phyloP scores from a whole-genome alignment of 2,797 vertebrate genomes.

The Thalassophryne amazonica region DNA sequence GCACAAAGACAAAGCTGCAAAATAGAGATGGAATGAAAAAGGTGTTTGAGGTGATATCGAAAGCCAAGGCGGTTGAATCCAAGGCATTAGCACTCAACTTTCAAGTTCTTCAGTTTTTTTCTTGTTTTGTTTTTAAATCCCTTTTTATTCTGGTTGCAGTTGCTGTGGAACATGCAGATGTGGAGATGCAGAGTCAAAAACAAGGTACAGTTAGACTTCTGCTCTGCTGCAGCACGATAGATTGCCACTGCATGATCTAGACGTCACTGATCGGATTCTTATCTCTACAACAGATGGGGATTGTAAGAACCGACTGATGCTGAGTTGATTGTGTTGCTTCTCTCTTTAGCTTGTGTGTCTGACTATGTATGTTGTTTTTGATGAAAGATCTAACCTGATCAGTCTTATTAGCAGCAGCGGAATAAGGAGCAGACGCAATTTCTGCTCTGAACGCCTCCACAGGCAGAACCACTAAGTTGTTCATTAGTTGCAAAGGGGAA shows the following conservation, averaged over 20 bases:
- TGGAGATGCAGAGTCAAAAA: constrained; percentile 66
- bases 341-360: constrained; percentile 7
- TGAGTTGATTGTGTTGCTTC: constrained; percentile 15
- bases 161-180: constrained; percentile 34
- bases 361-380: constrained; percentile 6
- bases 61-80: constrained; percentile 48
- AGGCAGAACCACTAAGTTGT: constrained; percentile 6
- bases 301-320: constrained; percentile 10
- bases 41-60: constrained; percentile 66
- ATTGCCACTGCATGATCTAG: background rate
- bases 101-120: constrained; percentile 37
- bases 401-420: constrained; percentile 38
- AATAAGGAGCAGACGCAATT: constrained; percentile 34
- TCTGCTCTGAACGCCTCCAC: constrained; percentile 22
- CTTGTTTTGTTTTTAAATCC: constrained; percentile 43
- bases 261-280: constrained; percentile 24
- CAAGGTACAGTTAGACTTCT: constrained; percentile 49
- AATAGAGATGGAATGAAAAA: constrained; percentile 64
- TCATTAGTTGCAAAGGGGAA: constrained; percentile 33
- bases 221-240: constrained; percentile 1
- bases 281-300: constrained; percentile 16
- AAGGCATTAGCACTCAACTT: constrained; percentile 27
- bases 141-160: too few relatives aligned
- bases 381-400: constrained; percentile 34
- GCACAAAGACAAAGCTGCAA: constrained; percentile 64